Conservation (phyloP, 2,797 vertebrate species). For the Manis javanica region DNA sequence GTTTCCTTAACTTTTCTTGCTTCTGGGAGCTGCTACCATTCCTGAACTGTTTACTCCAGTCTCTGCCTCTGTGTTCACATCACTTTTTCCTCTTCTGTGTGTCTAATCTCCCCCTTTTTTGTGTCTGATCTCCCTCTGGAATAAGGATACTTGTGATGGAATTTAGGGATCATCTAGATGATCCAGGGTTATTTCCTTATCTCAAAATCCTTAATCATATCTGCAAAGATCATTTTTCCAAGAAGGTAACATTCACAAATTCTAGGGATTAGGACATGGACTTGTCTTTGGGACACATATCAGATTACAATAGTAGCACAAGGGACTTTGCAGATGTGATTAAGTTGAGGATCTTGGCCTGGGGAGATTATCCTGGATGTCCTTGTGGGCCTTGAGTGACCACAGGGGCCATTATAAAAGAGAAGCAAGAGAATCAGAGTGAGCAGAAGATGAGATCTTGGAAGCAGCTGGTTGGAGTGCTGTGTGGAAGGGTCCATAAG, state of each 20-base stretch:
- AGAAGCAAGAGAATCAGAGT: background rate
- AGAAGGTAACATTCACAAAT: background rate
- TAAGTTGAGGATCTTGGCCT: background rate
- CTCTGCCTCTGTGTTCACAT: background rate
- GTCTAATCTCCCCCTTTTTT: background rate
- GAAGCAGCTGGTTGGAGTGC: background rate
- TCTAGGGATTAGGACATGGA: background rate
- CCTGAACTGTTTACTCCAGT: background rate
- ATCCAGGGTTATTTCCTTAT: background rate
- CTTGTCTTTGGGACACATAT: background rate
- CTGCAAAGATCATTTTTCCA: background rate
- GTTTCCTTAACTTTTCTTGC: background rate
- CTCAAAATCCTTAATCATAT: background rate
- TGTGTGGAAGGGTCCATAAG: background rate
- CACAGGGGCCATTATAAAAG: background rate
- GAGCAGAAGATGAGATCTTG: background rate
- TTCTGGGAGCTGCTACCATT: background rate
- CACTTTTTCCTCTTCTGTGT: background rate
- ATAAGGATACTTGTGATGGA: background rate
- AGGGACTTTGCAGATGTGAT: background rate
- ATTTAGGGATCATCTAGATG: background rate
- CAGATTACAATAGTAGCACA: background rate
- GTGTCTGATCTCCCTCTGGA: no score
- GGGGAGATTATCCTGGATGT: background rate
- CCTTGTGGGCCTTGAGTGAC: background rate